Base-by-base conservation (phyloP, 2,113 vertebrate genomes). In the Strigops habroptila region DNA sequence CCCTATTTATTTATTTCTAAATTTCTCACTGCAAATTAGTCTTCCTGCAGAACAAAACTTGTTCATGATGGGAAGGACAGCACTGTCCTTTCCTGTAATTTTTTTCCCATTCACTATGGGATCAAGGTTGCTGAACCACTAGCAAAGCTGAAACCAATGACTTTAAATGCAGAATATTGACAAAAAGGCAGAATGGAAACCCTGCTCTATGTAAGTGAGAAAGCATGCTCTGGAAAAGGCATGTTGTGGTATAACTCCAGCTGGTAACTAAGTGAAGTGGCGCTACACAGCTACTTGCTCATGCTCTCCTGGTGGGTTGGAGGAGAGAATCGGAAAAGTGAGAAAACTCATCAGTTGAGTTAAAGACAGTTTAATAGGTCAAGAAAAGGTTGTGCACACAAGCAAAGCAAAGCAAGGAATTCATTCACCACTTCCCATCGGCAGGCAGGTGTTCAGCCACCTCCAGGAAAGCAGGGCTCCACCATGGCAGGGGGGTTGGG, bases 121-220 rank as follows among this genome's bases (percentile, higher is more conserved):
- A 82, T 90, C 68, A 94, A 93, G 78, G 79, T 63, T 73, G 93
- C 64, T 59, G 59, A 92, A 57, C 60, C 86, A 93, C 67, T 81
- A 93, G 59, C 5, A 23, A 93, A 76, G 74, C 51, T 71, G 73
- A 87, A 97, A 93, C 43, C 46, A 73, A 84, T n/a, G 64, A 43
- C 52, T 96, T 92, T 70, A 82, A 92, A 87, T 96, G 88, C 69
- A 90, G 80, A 93, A 68, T 74, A 78, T 43, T 78, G 88, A 88
- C 52, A 67, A 49, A 78, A 39, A 81, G 25, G 35, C n/a, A 79
- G 75, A 82, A 85, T 14, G 57, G 57, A 86, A 90, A 73, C 11
- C 68, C 41, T 55, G 33, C 14, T 82, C 92, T 52, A 7, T 48
- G 4, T 46, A 83, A 90, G 73, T 65, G 62, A 65, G 75, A 95